phyloP scores from a whole-genome alignment of 2,797 vertebrate genomes.

The Macrochelys suwanniensis region DNA sequence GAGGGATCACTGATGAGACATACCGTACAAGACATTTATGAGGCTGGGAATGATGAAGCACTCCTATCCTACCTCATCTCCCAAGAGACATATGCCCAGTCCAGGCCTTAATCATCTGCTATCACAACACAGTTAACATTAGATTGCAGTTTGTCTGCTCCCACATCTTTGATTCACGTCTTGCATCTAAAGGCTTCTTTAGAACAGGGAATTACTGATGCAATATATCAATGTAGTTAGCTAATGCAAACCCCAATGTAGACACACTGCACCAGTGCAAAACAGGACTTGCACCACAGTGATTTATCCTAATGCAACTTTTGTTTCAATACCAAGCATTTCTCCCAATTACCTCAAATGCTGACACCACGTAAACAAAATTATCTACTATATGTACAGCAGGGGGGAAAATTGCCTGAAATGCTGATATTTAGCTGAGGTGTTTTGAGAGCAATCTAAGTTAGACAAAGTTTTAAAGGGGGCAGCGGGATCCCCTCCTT shows the following conservation, averaged over 20 bases:
- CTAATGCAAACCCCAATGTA: neutral
- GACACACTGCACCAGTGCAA: constrained; percentile 1
- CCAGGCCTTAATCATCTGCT: neutral
- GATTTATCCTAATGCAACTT: neutral
- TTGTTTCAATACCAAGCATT: constrained; percentile 16
- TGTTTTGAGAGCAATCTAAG: neutral
- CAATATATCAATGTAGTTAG: neutral
- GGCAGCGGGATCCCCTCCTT: neutral
- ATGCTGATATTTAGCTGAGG: constrained; percentile 15
- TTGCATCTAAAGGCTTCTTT: constrained; percentile 3
- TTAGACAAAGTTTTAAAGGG: constrained; percentile 20
- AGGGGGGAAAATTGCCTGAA: neutral
- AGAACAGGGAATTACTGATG: neutral
- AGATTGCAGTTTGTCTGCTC: neutral
- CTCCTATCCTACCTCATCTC: neutral
- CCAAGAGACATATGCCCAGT: neutral
- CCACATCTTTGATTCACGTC: neutral
- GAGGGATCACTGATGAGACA: neutral
- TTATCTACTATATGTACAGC: neutral
- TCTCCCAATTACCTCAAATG: constrained; percentile 5
- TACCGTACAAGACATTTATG: neutral
- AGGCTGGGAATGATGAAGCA: rapidly evolving
- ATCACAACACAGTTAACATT: neutral
- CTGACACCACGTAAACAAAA: constrained; percentile 32
- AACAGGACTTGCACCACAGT: constrained; percentile 1